Percentiles rank a stretch among this genome's conserved stretches.
These are phyloP conservation scores for Empis livida DNA, from an alignment of 2,888 invertebrate genomes.

Conservation along the genomic window DNA sequence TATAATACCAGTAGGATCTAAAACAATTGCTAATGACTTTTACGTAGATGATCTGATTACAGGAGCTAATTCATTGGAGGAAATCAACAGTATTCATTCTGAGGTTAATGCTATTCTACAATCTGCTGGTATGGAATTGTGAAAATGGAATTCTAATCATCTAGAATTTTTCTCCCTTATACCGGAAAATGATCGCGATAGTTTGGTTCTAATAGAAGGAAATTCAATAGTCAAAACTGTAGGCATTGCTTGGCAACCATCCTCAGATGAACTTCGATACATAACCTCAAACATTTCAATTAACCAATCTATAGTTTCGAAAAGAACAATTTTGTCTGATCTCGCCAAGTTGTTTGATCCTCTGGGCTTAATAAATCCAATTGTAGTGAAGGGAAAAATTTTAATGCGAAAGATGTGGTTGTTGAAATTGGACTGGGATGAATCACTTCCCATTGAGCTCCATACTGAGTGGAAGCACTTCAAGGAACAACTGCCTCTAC, in stretches of 20 bases:
- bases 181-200: neutral
- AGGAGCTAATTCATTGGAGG: neutral
- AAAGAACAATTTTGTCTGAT: conserved; percentile 7
- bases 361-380: conserved; percentile 9
- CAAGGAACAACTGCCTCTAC: too few relatives aligned
- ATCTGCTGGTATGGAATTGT: neutral
- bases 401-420: conserved; percentile 11
- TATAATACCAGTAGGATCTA: neutral
- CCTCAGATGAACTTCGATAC: conserved; percentile 4
- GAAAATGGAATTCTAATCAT: neutral
- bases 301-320: conserved; percentile 1
- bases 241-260: conserved; percentile 7
- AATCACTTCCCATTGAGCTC: conserved; percentile 6
- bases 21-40: neutral
- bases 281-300: too few relatives aligned
- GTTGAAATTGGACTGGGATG: conserved; percentile 9
- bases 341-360: conserved; percentile 10
- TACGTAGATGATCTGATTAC: neutral
- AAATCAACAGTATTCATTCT: neutral
- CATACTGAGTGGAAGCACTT: conserved; percentile 3
- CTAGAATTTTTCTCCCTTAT: neutral
- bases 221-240: conserved; percentile 6
- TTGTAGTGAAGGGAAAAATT: conserved; percentile 8
- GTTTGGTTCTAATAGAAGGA: neutral
- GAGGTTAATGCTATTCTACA: neutral